phyloP scores from a whole-genome alignment of 2,113 vertebrate species.

The Rattus rattus region DNA sequence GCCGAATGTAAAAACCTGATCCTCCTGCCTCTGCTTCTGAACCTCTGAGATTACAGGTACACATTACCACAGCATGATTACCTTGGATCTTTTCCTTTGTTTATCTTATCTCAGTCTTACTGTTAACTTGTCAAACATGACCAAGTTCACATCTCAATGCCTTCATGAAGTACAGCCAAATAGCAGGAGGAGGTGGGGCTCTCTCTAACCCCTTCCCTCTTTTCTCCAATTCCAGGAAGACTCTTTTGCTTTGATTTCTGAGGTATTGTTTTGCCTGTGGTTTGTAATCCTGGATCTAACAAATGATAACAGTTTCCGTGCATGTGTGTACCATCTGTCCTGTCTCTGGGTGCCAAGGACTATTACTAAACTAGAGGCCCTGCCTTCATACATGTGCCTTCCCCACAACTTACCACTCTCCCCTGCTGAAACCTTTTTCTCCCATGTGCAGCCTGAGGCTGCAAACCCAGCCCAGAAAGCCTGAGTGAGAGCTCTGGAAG shows the following conservation, averaged over 20 bases:
- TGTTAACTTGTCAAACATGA: background rate
- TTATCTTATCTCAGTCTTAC: background rate
- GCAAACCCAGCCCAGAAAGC: background rate
- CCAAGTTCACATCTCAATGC: background rate
- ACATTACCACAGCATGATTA: background rate
- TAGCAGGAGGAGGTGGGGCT: background rate
- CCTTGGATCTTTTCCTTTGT: background rate
- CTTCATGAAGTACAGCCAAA: background rate
- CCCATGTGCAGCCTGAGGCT: background rate
- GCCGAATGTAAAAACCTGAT: background rate
- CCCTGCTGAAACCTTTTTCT: background rate
- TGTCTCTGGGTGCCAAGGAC: background rate
- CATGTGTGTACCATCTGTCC: background rate
- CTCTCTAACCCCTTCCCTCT: background rate
- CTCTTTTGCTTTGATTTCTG: background rate
- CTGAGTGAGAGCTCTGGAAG: background rate
- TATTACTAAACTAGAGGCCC: background rate
- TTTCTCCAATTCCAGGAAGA: background rate
- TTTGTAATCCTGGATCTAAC: background rate
- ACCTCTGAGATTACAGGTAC: background rate
- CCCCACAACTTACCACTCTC: background rate
- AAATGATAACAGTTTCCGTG: background rate
- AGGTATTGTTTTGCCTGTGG: no score
- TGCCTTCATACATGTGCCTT: accelerated
- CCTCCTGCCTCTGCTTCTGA: background rate